A percentile compares a stretch with the other conserved stretches of the same genome.
Conservation (phyloP, 2,113 vertebrate genomes). For the Tychaedon coryphoeus region DNA sequence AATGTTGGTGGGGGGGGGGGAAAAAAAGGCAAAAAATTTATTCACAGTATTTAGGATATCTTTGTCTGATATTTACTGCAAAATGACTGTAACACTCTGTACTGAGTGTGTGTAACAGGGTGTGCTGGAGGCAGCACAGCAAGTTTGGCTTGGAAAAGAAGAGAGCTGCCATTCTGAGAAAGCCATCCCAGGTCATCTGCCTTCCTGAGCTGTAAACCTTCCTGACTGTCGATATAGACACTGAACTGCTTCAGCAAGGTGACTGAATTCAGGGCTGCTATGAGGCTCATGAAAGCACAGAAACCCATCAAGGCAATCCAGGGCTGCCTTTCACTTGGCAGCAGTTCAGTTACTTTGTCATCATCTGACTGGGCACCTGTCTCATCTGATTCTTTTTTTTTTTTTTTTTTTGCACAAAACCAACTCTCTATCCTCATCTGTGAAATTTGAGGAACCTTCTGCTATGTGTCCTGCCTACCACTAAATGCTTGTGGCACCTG, state of each 20-base stretch:
- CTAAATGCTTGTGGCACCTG: background rate
- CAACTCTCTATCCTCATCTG: background rate
- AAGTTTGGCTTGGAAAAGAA: background rate
- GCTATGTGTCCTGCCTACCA: background rate
- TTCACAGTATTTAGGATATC: background rate
- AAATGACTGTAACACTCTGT: background rate
- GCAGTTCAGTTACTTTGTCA: conserved; percentile 20
- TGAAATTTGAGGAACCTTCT: background rate
- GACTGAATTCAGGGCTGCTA: conserved; percentile 7
- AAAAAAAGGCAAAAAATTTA: background rate
- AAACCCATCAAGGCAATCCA: conserved; percentile 14
- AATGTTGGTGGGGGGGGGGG: rapidly evolving
- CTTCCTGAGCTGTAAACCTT: background rate
- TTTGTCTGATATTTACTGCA: background rate
- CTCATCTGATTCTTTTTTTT: background rate
- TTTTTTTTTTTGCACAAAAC: background rate
- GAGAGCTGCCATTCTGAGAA: background rate
- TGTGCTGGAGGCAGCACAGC: background rate
- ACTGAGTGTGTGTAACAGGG: background rate
- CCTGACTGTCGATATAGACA: background rate
- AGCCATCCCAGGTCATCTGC: background rate
- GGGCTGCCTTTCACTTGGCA: conserved; percentile 16
- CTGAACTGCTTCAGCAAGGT: conserved; percentile 31
- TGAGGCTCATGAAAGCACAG: background rate
- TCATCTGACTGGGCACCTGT: conserved; percentile 31